These are phyloP conservation scores for Popillia japonica DNA, from an alignment of 1,140 invertebrate genomes.

Conservation along the genomic window DNA sequence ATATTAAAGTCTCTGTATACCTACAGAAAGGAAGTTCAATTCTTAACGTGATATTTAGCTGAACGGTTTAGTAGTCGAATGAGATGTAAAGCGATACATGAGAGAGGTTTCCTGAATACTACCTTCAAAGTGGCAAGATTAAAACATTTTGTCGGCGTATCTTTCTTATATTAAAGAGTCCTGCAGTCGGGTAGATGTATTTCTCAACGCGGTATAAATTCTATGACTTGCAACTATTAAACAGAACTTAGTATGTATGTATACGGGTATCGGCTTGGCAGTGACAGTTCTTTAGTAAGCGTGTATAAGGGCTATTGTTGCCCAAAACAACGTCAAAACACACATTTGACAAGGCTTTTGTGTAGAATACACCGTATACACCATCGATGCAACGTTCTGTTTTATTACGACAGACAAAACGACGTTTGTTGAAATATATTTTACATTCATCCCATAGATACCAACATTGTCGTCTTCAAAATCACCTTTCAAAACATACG, in stretches of 20 bases:
- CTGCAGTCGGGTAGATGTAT: neutral
- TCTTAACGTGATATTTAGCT: too few relatives aligned
- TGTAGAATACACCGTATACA: neutral
- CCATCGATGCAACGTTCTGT: neutral
- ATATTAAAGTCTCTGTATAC: too few relatives aligned
- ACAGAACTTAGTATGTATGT: neutral
- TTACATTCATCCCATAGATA: slow-evolving; percentile 1
- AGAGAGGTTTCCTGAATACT: neutral
- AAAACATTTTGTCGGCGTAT: slow-evolving; percentile 7
- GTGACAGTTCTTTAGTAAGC: slow-evolving; percentile 26
- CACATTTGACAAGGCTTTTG: slow-evolving; percentile 14
- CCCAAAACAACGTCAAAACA: slow-evolving; percentile 37
- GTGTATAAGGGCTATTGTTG: slow-evolving; percentile 26
- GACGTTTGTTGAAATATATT: slow-evolving; percentile 21
- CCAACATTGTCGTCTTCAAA: slow-evolving; percentile 12
- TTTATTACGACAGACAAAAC: slow-evolving; percentile 24
- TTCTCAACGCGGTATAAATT: neutral
- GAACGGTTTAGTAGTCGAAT: neutral
- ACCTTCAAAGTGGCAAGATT: neutral
- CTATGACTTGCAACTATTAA: neutral
- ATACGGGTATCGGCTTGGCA: neutral
- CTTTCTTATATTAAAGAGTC: slow-evolving; percentile 11
- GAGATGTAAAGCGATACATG: neutral
- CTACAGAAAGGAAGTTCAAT: too few relatives aligned
- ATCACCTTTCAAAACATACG: slow-evolving; percentile 31